Percentiles rank a stretch among this genome's conserved stretches.
Conservation (phyloP, 2,797 vertebrate genomes). For the Bryconaethiops microstoma region DNA sequence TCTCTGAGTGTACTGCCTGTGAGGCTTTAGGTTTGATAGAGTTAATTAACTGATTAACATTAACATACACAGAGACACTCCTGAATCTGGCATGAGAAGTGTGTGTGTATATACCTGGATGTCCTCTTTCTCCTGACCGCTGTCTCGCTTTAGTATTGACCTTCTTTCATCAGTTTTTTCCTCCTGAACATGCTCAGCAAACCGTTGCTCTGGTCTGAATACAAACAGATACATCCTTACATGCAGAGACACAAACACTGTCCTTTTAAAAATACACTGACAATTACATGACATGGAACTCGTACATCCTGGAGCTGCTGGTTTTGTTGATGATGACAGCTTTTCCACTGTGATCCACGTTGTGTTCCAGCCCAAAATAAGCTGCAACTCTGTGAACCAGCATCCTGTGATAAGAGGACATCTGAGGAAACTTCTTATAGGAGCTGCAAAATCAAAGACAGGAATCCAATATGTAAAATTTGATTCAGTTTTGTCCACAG, state of each 20-base stretch:
- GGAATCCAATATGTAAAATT: too few species aligned
- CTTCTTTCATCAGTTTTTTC: conserved; percentile 92
- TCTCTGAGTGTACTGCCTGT: too few species aligned
- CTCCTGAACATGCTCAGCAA: conserved; percentile 90
- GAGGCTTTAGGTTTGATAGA: too few species aligned
- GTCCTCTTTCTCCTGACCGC: conserved; percentile 92
- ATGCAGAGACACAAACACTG: conserved; percentile 8
- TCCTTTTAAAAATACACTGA: conserved; percentile 20
- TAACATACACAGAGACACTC: too few species aligned
- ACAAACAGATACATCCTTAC: conserved; percentile 47
- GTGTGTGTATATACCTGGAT: conserved; percentile 35
- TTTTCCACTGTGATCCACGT: conserved; percentile 97
- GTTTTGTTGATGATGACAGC: conserved; percentile 96
- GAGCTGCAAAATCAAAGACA: conserved; percentile 69
- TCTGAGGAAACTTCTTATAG: conserved; percentile 97
- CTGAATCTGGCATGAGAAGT: background rate
- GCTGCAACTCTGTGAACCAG: conserved; percentile 93
- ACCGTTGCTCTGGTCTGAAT: conserved; percentile 91
- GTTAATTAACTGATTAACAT: too few species aligned
- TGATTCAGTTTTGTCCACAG: background rate
- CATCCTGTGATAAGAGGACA: conserved; percentile 97
- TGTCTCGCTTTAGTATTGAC: conserved; percentile 94
- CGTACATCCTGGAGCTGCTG: conserved; percentile 86
- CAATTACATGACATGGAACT: background rate
- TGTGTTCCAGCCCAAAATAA: conserved; percentile 97